phyloP scores from a whole-genome alignment of 2,113 vertebrate genomes.

The Mixornis gularis region DNA sequence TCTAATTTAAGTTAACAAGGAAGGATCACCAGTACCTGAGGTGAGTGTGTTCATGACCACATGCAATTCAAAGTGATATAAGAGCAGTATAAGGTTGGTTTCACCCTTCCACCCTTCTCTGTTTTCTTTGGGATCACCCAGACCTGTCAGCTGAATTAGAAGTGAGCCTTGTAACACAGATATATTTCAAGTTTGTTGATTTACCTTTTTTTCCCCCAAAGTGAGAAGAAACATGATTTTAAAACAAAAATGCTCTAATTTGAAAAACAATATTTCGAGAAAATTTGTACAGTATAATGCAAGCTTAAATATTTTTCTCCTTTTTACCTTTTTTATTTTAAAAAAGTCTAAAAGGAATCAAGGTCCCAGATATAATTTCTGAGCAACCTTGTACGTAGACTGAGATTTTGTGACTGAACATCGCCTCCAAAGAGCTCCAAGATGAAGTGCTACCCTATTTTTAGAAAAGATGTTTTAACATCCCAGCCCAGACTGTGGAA shows the following conservation, averaged over 20 bases:
- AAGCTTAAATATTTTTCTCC: not conserved
- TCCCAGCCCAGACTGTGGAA: not conserved
- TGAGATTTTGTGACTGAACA: not conserved
- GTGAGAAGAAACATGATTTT: not conserved
- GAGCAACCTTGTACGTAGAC: not conserved
- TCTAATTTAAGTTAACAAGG: slow-evolving; percentile 2
- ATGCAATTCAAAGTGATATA: slow-evolving; percentile 7
- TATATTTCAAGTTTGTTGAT: not conserved
- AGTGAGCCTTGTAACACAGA: not conserved
- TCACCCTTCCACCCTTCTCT: not conserved
- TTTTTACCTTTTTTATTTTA: not conserved
- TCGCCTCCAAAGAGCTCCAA: not conserved
- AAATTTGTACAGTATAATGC: not conserved
- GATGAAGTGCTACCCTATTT: not conserved
- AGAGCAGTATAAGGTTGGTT: slow-evolving; percentile 1
- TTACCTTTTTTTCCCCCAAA: not conserved
- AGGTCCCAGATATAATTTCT: not conserved
- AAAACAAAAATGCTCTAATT: not conserved
- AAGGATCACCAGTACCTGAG: not conserved
- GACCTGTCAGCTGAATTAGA: not conserved
- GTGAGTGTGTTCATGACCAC: not conserved
- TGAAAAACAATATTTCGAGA: not conserved
- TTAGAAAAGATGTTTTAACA: not conserved
- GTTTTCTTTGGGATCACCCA: not conserved
- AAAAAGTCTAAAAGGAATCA: not conserved